Evolutionary conservation across 2,113 vertebrate genomes (phyloP).

Genomic region (Pogonocichla stellata): DNA sequence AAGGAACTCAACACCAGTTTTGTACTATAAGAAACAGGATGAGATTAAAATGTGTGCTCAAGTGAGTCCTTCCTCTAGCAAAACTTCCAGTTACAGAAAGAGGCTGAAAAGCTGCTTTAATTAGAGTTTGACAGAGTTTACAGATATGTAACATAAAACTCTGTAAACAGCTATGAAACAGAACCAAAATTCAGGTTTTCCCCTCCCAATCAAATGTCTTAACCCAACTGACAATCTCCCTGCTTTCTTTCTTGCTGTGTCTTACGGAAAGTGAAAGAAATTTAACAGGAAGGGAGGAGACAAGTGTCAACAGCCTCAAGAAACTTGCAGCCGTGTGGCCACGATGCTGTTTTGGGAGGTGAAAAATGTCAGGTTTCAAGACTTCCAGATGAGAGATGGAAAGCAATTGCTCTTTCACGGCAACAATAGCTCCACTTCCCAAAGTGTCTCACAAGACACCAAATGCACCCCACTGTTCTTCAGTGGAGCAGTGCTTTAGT

Average conservation of each 20-base stretch:
- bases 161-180: background rate
- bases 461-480: background rate
- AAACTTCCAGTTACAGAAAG: background rate
- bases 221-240: background rate
- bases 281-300: constrained; percentile 20
- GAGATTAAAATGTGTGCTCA: background rate
- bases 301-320: background rate
- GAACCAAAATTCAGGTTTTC: background rate
- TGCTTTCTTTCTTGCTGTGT: background rate
- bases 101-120: background rate
- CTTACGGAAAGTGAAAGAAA: background rate
- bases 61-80: background rate
- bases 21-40: background rate
- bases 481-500: background rate
- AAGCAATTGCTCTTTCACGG: background rate
- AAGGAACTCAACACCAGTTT: background rate
- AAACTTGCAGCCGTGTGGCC: background rate
- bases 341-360: background rate
- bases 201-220: background rate
- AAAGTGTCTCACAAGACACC: background rate
- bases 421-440: background rate
- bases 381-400: background rate
- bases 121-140: background rate
- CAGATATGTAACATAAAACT: background rate
- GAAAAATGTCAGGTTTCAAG: background rate